A percentile compares a stretch with the other conserved stretches of the same genome.
phyloP scores from a whole-genome alignment of 2,797 vertebrate species.

The Lophotriccus pileatus region DNA sequence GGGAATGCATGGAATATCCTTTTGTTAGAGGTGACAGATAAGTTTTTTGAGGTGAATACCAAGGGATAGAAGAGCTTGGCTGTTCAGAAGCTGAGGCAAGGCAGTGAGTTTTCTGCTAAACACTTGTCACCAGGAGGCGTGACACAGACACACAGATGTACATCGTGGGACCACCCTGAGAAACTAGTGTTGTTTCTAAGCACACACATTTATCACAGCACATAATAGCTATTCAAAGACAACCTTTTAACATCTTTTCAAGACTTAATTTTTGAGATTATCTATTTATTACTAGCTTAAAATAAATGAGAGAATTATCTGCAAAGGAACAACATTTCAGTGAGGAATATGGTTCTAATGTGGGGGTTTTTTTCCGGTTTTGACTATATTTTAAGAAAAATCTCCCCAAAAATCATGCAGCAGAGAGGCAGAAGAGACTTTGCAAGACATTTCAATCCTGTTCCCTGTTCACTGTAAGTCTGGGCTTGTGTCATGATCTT shows the following conservation, averaged over 20 bases:
- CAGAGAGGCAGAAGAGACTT: background rate
- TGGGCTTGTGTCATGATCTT: background rate
- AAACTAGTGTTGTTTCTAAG: background rate
- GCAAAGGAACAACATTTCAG: background rate
- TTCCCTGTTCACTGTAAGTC: background rate
- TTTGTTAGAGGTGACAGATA: background rate
- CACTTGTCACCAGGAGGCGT: background rate
- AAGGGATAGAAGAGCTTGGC: background rate
- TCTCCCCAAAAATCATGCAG: background rate
- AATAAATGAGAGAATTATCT: background rate
- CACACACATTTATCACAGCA: background rate
- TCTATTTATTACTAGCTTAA: background rate
- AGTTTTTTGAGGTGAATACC: background rate
- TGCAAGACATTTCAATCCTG: background rate
- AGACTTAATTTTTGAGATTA: background rate
- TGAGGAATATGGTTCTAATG: background rate
- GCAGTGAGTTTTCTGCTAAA: background rate
- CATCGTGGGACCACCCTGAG: background rate
- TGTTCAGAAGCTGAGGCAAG: background rate
- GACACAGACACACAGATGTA: background rate
- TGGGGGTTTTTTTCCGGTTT: background rate
- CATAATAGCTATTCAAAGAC: background rate
- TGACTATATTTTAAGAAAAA: background rate
- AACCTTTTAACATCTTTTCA: background rate
- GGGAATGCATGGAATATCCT: accelerated